Evolutionary conservation across 1,140 invertebrate species (phyloP).

Genomic region (Drosophila bifasciata): DNA sequence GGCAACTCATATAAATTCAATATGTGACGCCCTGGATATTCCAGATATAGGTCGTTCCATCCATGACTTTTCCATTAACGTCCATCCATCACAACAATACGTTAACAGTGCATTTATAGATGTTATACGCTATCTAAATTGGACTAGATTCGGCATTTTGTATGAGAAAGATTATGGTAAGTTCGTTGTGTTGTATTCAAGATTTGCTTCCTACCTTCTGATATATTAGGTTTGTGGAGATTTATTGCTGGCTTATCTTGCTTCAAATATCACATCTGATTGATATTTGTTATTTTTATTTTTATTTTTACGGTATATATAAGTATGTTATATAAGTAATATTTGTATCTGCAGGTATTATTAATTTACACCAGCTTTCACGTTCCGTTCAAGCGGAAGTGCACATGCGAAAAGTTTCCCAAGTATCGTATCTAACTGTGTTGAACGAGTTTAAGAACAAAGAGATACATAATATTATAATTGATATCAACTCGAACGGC

Average conservation of each 20-base stretch:
- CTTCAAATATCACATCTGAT: too few relatives aligned
- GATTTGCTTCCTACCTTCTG: not conserved
- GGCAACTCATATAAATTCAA: conserved; percentile 94
- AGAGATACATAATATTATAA: conserved; percentile 88
- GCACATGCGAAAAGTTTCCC: conserved; percentile 61
- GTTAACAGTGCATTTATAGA: conserved; percentile 94
- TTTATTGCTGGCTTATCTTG: too few relatives aligned
- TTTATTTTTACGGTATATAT: not conserved
- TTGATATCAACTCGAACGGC: conserved; percentile 91
- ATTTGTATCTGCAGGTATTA: conserved; percentile 50
- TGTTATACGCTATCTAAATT: conserved; percentile 94
- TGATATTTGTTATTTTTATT: too few relatives aligned
- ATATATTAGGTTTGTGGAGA: not conserved
- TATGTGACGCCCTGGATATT: conserved; percentile 89
- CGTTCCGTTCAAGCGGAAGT: conserved; percentile 56
- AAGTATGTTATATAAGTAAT: not conserved
- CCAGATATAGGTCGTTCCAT: conserved; percentile 73
- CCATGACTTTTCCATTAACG: conserved; percentile 92
- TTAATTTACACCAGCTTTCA: conserved; percentile 61
- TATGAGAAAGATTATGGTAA: conserved; percentile 88
- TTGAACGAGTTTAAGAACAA: conserved; percentile 74
- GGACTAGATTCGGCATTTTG: conserved; percentile 95
- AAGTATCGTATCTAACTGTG: conserved; percentile 42
- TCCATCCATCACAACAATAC: conserved; percentile 93
- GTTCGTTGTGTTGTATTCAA: not conserved